These are phyloP conservation scores for Hydrotaea cyrtoneurina DNA, from an alignment of 2,888 invertebrate genomes.

Conservation along the genomic window DNA sequence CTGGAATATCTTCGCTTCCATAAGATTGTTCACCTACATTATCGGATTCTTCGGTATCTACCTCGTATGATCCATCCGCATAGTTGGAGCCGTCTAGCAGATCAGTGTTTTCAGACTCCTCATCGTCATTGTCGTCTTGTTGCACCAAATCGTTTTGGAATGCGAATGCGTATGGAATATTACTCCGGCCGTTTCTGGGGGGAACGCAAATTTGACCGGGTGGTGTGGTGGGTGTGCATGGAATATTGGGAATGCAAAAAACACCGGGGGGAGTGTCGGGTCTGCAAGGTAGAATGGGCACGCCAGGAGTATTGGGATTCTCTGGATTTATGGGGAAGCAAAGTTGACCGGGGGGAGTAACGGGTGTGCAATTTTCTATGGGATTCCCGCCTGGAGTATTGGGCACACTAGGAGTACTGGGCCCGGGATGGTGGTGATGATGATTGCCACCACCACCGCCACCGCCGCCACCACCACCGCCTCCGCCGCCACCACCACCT, in stretches of 20 bases:
- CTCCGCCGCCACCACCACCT: slow-evolving; percentile 10
- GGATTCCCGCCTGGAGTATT: background rate
- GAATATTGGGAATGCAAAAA: background rate
- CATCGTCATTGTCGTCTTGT: background rate
- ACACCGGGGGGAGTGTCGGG: background rate
- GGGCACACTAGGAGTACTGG: background rate
- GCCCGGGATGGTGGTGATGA: background rate
- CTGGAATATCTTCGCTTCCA: background rate
- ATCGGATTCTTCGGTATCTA: background rate
- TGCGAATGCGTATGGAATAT: too few species aligned
- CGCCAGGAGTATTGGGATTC: background rate
- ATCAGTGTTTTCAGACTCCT: background rate
- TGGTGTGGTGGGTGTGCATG: too few species aligned
- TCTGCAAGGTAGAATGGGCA: background rate
- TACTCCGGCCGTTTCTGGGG: too few species aligned
- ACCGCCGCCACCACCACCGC: slow-evolving; percentile 26
- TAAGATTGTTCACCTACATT: background rate
- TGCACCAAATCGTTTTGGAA: too few species aligned
- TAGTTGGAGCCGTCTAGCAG: background rate
- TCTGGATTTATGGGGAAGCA: background rate
- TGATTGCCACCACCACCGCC: slow-evolving; percentile 11
- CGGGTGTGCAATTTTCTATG: background rate
- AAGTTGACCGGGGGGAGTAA: background rate
- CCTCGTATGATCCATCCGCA: background rate
- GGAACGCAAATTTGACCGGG: too few species aligned